phyloP scores from a whole-genome alignment of 2,888 invertebrate genomes.

The Phyllotreta striolata region DNA sequence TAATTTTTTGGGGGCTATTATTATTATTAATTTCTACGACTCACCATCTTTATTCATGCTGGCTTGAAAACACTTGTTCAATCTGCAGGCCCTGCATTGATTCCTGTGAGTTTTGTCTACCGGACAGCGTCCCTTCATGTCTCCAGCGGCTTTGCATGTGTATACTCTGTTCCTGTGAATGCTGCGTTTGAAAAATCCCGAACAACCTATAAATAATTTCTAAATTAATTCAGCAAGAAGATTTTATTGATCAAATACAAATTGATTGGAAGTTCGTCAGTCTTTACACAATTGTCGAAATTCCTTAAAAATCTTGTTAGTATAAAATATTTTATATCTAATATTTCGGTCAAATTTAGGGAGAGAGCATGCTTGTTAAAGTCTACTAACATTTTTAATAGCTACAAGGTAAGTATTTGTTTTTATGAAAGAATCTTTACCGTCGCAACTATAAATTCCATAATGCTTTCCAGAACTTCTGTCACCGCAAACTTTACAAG shows the following conservation, averaged over 20 bases:
- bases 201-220: constrained; percentile 74
- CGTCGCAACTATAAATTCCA: constrained; percentile 99
- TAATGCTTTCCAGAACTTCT: constrained; percentile 99
- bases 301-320: too few species aligned
- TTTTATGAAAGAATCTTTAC: constrained; percentile 65
- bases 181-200: constrained; percentile 95
- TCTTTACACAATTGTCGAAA: too few species aligned
- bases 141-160: constrained; percentile 95
- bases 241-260: background rate
- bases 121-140: constrained; percentile 90
- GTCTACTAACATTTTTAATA: too few species aligned
- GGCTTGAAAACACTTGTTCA: constrained; percentile 94
- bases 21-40: constrained; percentile 61
- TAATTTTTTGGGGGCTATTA: too few species aligned
- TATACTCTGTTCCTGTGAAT: constrained; percentile 96
- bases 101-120: constrained; percentile 97
- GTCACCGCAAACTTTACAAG: constrained; percentile 98
- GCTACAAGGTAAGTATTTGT: too few species aligned
- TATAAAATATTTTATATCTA: too few species aligned
- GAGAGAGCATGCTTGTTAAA: too few species aligned
- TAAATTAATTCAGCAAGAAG: background rate
- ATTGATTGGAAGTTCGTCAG: too few species aligned
- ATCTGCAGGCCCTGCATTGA: constrained; percentile 94
- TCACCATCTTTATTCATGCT: constrained; percentile 99
- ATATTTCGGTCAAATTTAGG: too few species aligned